Base-by-base conservation (phyloP, 2,888 invertebrate genomes). In the Rhodophaea formosa region DNA sequence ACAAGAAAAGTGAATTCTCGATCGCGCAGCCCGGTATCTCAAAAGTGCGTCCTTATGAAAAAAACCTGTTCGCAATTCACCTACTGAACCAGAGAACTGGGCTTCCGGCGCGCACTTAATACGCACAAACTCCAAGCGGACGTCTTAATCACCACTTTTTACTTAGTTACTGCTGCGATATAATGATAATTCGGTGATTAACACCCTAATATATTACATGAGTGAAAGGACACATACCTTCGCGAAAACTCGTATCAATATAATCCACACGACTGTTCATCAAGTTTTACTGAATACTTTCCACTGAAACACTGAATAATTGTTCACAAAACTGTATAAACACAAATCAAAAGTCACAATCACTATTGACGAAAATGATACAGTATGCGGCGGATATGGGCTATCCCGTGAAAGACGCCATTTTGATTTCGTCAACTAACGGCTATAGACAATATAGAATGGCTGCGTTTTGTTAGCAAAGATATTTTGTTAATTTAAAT, bases 371-470 rank as follows among this genome's bases (percentile, higher is more conserved):
- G 65, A 73, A 79, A 82, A 80, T 77, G 70, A 72, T 72, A 71
- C 75, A 77, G 77, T 82, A 80, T 83, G 81, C 88, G 87, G 88
- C 86, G 77, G 84, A 86, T 86, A 84, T 79, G 83, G 82, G 82
- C 85, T 87, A 88, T 78, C 77, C 82, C 80, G 81, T 83, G 83
- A 85, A 84, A 84, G 86, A 87, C 88, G 90, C 91, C 90, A 91
- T 91, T 90, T 91, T 91, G 90, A 90, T 90, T 88, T 91, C 91
- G 89, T 91, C 90, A 87, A 90, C 89, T 89, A 86, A 79, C 72
- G 70, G 63, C 76, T 71, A 84, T 70, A 86, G 85, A 88, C 82
- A 85, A 83, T 59, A 74, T 69, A 79, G 71, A 78, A 0, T 1
- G 10, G 35, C 0, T 54, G 53, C 77, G 74, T 77, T 75, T 69